These are phyloP conservation scores for Herpailurus yagouaroundi DNA, from an alignment of 2,113 vertebrate genomes.

Conservation along the genomic window DNA sequence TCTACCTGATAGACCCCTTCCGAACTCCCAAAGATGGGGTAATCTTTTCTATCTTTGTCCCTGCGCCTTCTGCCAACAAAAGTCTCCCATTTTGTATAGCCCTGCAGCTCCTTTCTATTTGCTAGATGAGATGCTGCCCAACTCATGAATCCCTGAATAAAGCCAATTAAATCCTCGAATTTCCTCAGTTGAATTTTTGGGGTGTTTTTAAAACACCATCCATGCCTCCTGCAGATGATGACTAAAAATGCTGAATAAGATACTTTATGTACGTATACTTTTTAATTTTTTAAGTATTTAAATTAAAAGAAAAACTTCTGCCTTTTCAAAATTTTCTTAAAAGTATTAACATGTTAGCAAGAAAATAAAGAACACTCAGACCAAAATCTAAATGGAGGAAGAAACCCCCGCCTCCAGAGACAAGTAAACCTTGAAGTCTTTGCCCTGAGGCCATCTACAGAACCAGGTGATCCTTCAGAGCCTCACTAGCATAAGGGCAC, in stretches of 20 bases:
- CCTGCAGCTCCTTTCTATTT: neutral
- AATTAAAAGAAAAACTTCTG: neutral
- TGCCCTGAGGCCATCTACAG: neutral
- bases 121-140: neutral
- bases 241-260: neutral
- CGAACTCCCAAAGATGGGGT: neutral
- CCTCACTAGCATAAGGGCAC: neutral
- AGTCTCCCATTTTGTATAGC: neutral
- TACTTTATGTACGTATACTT: neutral
- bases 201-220: neutral
- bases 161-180: neutral
- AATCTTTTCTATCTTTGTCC: neutral
- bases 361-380: neutral
- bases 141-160: neutral
- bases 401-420: neutral
- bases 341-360: neutral
- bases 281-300: neutral
- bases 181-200: neutral
- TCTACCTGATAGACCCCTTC: neutral
- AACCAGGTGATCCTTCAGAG: conserved; percentile 17
- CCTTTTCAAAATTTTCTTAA: neutral
- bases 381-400: neutral
- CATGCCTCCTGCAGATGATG: neutral
- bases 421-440: neutral
- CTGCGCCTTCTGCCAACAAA: neutral